Evolutionary conservation across 2,797 vertebrate species (phyloP).

Genomic region (Choloepus didactylus): DNA sequence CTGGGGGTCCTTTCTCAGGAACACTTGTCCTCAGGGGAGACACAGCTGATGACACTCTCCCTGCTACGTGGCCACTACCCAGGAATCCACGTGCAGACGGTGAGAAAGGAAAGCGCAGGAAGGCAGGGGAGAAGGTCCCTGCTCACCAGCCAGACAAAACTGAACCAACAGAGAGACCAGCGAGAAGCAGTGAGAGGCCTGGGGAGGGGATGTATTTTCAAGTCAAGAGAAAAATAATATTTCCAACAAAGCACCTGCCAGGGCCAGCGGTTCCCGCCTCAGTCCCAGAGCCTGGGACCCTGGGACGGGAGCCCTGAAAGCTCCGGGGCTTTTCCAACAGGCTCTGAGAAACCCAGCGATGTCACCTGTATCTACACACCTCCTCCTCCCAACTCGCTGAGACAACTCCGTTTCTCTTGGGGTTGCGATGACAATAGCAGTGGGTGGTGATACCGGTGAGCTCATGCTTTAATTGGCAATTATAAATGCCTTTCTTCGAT

Average conservation of each 20-base stretch:
- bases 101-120: not conserved
- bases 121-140: not conserved
- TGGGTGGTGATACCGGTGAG: not conserved
- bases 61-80: not conserved
- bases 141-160: not conserved
- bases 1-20: not conserved
- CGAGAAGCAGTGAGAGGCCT: not conserved
- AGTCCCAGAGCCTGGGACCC: too few species aligned
- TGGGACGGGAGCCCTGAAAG: not conserved
- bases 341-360: not conserved
- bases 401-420: not conserved
- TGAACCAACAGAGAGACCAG: not conserved
- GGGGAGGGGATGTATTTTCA: not conserved
- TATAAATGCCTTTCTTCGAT: not conserved
- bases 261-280: not conserved
- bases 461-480: not conserved
- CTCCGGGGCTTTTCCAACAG: not conserved
- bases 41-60: too few species aligned
- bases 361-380: not conserved
- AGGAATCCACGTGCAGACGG: too few species aligned
- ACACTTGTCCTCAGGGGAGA: not conserved
- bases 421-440: not conserved
- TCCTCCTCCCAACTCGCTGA: rapidly evolving
- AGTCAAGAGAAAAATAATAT: not conserved
- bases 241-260: not conserved